A percentile compares a stretch with the other conserved stretches of the same genome.
These are phyloP conservation scores for Phyllotreta striolata DNA, from an alignment of 2,888 invertebrate species.

Conservation along the genomic window DNA sequence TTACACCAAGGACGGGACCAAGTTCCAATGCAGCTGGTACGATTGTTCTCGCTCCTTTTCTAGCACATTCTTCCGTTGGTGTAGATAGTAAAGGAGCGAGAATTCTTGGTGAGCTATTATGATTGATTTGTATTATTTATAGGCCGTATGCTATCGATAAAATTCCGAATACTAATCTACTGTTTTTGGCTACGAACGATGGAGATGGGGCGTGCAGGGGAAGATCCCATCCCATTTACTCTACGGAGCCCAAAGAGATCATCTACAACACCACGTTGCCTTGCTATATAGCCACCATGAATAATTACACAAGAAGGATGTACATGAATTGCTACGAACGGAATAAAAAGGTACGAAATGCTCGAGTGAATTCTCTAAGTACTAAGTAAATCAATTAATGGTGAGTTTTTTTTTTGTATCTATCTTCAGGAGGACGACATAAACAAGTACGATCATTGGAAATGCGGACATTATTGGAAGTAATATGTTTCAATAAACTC, in stretches of 20 bases:
- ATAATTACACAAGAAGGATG: conserved; percentile 56
- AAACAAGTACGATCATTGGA: too few relatives aligned
- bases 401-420: too few relatives aligned
- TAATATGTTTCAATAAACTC: too few relatives aligned
- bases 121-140: too few relatives aligned
- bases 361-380: too few relatives aligned
- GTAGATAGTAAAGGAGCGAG: too few relatives aligned
- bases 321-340: conserved; percentile 57
- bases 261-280: conserved; percentile 53
- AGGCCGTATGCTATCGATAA: conserved; percentile 77
- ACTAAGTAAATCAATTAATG: too few relatives aligned
- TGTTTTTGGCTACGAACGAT: conserved; percentile 78
- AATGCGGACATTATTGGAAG: too few relatives aligned
- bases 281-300: conserved; percentile 57
- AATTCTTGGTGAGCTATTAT: too few relatives aligned
- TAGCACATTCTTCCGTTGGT: too few relatives aligned
- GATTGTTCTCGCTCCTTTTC: too few relatives aligned
- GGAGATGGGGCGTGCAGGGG: conserved; percentile 62
- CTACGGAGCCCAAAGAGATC: conserved; percentile 55
- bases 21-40: conserved; percentile 69
- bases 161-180: conserved; percentile 79
- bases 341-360: conserved; percentile 47
- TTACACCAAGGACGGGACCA: conserved; percentile 43
- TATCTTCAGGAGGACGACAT: not conserved
- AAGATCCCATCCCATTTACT: conserved; percentile 46